Evolutionary conservation across 30 jellyfish, hydroid and myxozoan species (phyloP).

Genomic region (Turritopsis dohrnii): DNA sequence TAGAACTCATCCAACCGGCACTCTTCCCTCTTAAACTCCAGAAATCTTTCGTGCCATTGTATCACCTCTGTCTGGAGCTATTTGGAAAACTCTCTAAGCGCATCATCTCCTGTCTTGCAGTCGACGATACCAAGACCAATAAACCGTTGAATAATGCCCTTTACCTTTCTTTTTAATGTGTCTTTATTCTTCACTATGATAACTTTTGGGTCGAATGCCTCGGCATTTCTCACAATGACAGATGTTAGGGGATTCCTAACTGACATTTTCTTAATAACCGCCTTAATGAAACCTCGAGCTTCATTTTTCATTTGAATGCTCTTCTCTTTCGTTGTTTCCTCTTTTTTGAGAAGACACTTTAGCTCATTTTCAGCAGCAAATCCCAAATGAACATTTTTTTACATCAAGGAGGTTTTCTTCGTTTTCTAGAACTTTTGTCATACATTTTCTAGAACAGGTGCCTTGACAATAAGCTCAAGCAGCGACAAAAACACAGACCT

Average conservation of each 20-base stretch:
- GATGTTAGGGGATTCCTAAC: neutral
- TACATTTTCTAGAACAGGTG: neutral
- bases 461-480: neutral
- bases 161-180: neutral
- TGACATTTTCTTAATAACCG: neutral
- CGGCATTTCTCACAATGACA: neutral
- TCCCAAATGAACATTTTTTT: neutral
- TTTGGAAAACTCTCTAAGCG: neutral
- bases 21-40: neutral
- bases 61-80: neutral
- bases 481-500: neutral
- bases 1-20: neutral
- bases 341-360: neutral
- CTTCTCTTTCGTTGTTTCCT: neutral
- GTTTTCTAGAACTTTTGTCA: neutral
- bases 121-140: neutral
- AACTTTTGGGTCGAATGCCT: slow-evolving; percentile 4
- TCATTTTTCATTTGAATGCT: neutral
- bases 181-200: neutral
- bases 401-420: neutral
- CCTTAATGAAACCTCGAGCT: neutral
- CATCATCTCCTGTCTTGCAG: neutral
- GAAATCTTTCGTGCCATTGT: neutral
- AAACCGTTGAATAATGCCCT: neutral
- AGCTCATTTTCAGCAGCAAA: slow-evolving; percentile 4